Conservation (phyloP, 1,140 invertebrate species). For the Campodea augens region DNA sequence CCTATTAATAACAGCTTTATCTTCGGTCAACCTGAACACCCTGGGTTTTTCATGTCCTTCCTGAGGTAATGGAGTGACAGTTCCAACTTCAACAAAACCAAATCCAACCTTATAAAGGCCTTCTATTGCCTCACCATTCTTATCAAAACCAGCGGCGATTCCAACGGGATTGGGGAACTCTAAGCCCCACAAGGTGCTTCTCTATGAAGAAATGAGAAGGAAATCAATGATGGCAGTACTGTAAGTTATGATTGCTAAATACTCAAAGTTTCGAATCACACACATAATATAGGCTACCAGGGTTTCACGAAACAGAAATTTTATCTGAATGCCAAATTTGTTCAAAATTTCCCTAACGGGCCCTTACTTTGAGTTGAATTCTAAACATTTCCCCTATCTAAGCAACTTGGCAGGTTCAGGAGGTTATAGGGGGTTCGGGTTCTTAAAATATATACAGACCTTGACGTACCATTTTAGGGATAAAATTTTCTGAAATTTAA, state of each 20-base stretch:
- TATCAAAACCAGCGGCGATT: slow-evolving; percentile 95
- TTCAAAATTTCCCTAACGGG: no score
- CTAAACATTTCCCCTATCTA: no score
- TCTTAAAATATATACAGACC: no score
- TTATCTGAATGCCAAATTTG: background rate
- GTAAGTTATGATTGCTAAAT: background rate
- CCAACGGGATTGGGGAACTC: slow-evolving; percentile 77
- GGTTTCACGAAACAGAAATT: background rate
- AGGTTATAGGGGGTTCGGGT: no score
- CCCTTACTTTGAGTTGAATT: no score
- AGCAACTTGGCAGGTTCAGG: no score
- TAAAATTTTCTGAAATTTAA: no score
- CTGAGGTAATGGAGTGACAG: slow-evolving; percentile 83
- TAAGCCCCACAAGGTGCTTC: slow-evolving; percentile 44
- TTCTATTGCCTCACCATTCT: slow-evolving; percentile 76
- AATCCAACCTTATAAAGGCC: slow-evolving; percentile 73
- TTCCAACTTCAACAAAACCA: slow-evolving; percentile 91
- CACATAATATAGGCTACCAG: background rate
- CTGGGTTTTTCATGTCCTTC: slow-evolving; percentile 78
- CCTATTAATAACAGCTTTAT: slow-evolving; percentile 86
- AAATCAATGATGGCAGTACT: background rate
- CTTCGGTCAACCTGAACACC: slow-evolving; percentile 68
- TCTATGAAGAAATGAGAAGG: slow-evolving; percentile 25
- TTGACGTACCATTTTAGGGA: no score
- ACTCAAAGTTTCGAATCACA: background rate